Evolutionary conservation across 2,888 invertebrate species (phyloP), one percentile per base, ranked within the genome.

Genomic region (Sympetrum striolatum): DNA sequence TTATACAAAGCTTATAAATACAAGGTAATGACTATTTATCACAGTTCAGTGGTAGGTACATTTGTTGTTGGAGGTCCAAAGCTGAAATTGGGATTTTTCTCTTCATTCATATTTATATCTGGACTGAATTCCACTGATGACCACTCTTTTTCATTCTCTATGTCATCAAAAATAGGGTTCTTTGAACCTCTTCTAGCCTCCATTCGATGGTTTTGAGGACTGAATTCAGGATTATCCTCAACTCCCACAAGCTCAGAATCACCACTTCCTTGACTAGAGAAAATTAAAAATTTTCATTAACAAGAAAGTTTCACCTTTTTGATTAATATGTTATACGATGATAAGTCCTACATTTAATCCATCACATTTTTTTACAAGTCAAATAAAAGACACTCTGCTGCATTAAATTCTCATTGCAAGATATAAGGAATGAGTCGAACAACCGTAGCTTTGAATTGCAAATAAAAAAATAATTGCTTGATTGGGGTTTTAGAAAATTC

Each of bases 181-280:
- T 73, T 73, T 10, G 31, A 73, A 2, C n/a, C 22, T 86, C 31
- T 37, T 86, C 58, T 25, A 4, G 18, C 35, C 48, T 15, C 15
- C 5, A 58, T 1, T 60, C 12, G 4, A n/a, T 35, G 22, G 2
- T 39, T 12, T n/a, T 86, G 64, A 0, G 48, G 86, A 58, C 37
- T 86, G 93, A 96, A 96, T 93, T 96, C 95, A 12, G 96, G 96
- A 93, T 96, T 94, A 92, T 96, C 95, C 92, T 96, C 96, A 80
- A 96, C 94, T 60, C 96, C 96, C 92, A 96, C 95, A 91, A 96
- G 93, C 92, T 96, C 96, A 0, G 96, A 96, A 92, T 96, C 96
- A 48, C 95, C 95, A 39, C 96, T 96, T 35, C 93, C 93, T 90
- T 95, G 94, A 92, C 96, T 96, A 93, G 35, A 93, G 93, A 91